Conservation (phyloP, 2,797 vertebrate genomes). For the Nasua narica region DNA sequence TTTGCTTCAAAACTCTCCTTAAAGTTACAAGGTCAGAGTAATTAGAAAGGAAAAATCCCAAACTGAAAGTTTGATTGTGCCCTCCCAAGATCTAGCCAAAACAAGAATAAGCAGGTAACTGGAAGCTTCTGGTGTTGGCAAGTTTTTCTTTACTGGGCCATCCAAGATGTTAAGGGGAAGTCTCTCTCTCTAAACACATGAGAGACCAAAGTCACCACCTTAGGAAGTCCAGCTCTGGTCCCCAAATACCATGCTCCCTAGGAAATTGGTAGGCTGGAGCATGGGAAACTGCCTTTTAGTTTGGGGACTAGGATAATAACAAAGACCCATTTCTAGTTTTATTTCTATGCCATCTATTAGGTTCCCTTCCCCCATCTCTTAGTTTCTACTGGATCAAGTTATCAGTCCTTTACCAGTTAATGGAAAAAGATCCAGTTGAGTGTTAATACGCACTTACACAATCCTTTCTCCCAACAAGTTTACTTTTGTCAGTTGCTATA, state of each 20-base stretch:
- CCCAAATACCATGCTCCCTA: not conserved
- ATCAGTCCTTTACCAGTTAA: not conserved
- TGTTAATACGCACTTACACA: not conserved
- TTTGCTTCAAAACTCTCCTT: not conserved
- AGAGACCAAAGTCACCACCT: not conserved
- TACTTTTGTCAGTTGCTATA: not conserved
- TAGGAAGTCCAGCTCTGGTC: not conserved
- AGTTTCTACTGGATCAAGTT: not conserved
- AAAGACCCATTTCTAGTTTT: not conserved
- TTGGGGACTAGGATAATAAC: not conserved
- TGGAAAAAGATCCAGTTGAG: not conserved
- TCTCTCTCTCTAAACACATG: not conserved
- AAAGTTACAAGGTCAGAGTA: not conserved
- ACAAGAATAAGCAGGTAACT: not conserved
- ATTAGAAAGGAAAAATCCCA: slow-evolving; percentile 23
- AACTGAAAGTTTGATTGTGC: not conserved
- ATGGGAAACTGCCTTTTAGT: not conserved
- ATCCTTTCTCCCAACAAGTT: not conserved
- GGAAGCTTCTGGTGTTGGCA: not conserved
- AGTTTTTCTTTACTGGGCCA: not conserved
- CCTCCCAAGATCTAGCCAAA: not conserved
- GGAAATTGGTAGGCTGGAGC: not conserved
- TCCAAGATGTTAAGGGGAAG: not conserved
- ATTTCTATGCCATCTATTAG: not conserved
- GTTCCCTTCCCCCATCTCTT: not conserved